Conservation (phyloP, 2,113 vertebrate species). For the Poeciliopsis retropinna region DNA sequence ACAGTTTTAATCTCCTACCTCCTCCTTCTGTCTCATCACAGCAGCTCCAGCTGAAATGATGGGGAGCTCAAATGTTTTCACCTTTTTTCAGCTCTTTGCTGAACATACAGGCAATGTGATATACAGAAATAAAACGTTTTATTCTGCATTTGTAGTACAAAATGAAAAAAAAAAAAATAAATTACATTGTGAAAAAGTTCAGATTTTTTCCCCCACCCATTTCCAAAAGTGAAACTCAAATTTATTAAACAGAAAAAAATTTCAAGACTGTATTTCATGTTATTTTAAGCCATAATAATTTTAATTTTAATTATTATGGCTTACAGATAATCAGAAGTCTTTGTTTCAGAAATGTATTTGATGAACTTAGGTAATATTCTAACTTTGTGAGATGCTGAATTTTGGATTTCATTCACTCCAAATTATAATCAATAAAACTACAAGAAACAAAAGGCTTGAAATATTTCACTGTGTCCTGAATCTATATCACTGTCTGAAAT, state of each 20-base stretch:
- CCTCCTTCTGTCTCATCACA: conserved; percentile 61
- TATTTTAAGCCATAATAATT: too few species aligned
- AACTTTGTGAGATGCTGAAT: too few species aligned
- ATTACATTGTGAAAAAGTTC: background rate
- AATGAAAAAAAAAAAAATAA: background rate
- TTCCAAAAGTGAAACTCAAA: background rate
- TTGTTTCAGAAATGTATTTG: too few species aligned
- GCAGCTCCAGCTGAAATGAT: conserved; percentile 65
- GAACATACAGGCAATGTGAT: background rate
- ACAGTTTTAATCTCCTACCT: conserved; percentile 70
- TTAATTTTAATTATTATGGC: too few species aligned
- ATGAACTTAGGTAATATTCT: too few species aligned
- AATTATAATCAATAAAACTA: too few species aligned
- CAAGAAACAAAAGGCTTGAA: too few species aligned
- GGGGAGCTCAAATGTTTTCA: conserved; percentile 40
- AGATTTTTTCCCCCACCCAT: background rate
- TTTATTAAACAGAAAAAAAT: background rate
- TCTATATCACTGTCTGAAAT: too few species aligned
- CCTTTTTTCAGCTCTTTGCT: conserved; percentile 17
- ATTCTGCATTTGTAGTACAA: background rate
- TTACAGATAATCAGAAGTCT: too few species aligned
- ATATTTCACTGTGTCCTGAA: too few species aligned
- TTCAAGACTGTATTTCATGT: background rate
- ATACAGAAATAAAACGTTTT: background rate
- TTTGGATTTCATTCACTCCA: too few species aligned